Percentiles rank a stretch among this genome's conserved stretches.
phyloP scores from a whole-genome alignment of 2,113 vertebrate genomes.

The Orycteropus afer region DNA sequence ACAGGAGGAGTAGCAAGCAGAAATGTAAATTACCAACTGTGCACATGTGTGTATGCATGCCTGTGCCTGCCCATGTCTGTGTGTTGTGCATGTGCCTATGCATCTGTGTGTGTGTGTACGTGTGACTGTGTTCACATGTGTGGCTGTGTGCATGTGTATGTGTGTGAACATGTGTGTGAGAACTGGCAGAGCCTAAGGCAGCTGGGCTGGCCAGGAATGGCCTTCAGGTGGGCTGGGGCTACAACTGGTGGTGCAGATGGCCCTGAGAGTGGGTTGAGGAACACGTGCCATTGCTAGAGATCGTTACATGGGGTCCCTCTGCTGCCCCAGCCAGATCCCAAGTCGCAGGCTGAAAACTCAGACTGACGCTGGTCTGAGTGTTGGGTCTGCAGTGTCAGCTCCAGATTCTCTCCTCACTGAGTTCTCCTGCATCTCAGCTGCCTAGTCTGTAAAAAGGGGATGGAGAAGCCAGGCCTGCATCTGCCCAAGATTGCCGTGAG shows the following conservation, averaged over 20 bases:
- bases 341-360: background rate
- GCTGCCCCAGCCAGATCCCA: background rate
- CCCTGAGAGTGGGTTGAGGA: background rate
- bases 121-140: too few species aligned
- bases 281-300: rapidly evolving
- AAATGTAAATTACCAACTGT: background rate
- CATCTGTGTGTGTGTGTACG: too few species aligned
- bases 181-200: background rate
- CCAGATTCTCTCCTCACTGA: background rate
- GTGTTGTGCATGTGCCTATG: background rate
- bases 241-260: rapidly evolving
- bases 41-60: background rate
- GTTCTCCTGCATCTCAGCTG: background rate
- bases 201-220: background rate
- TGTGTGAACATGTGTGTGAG: background rate
- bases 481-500: background rate
- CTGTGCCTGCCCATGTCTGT: too few species aligned
- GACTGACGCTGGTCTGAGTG: background rate
- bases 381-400: background rate
- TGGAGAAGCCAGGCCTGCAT: too few species aligned
- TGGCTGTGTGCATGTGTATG: too few species aligned
- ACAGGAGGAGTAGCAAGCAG: background rate
- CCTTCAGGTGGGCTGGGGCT: background rate
- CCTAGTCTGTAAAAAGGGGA: background rate
- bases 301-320: background rate